A percentile compares a stretch with the other conserved stretches of the same genome.
Evolutionary conservation across 2,888 invertebrate species (phyloP).

Genomic region (Andrena hattorfiana): DNA sequence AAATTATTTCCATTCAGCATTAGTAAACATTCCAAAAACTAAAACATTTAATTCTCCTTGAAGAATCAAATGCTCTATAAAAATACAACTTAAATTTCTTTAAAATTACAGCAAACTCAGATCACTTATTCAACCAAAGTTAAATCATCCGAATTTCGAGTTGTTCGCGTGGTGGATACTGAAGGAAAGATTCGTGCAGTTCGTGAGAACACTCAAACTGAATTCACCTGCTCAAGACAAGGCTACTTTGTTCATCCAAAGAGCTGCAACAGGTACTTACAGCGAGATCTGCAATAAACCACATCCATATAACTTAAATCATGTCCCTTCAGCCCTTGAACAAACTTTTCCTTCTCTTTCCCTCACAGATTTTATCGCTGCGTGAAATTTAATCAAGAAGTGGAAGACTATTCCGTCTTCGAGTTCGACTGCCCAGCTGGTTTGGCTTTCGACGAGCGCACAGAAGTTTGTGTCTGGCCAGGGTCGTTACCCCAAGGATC

Average conservation of each 20-base stretch:
- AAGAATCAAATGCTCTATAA: not conserved
- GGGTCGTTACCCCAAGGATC: conserved; percentile 90
- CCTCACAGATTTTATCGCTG: conserved; percentile 90
- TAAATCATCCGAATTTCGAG: conserved; percentile 90
- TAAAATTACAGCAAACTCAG: conserved; percentile 85
- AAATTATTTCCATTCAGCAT: not conserved
- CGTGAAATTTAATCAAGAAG: conserved; percentile 91
- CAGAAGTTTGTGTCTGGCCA: conserved; percentile 94
- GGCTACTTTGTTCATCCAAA: conserved; percentile 92
- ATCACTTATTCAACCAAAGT: conserved; percentile 83
- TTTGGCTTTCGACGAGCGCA: conserved; percentile 90
- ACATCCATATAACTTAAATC: not conserved
- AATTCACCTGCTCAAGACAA: conserved; percentile 91
- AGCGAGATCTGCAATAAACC: not conserved
- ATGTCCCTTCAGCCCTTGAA: no score
- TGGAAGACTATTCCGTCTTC: conserved; percentile 91
- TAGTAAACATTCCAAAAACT: not conserved
- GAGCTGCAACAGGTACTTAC: conserved; percentile 88
- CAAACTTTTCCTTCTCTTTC: not conserved
- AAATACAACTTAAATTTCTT: conserved; percentile 5
- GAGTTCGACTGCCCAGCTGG: conserved; percentile 93
- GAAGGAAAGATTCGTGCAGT: conserved; percentile 90
- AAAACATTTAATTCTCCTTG: not conserved
- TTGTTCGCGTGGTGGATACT: conserved; percentile 90
- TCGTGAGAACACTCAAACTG: conserved; percentile 90